phyloP scores from a whole-genome alignment of 2,888 invertebrate species.

The Hypercompe scribonia region DNA sequence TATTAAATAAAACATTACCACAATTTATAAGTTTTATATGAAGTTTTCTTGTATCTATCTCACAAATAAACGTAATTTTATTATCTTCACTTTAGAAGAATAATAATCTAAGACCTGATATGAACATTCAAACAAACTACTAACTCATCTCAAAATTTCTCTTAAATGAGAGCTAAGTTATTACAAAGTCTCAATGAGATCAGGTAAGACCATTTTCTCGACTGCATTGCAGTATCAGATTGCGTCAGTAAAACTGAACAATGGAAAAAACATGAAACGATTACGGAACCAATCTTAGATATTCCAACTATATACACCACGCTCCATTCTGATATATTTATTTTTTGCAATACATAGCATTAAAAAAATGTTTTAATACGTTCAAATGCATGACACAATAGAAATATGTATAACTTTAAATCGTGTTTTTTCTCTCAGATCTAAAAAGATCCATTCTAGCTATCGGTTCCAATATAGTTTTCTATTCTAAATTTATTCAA shows the following conservation, averaged over 20 bases:
- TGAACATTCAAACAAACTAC: not conserved
- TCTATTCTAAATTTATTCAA: not conserved
- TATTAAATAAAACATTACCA: not conserved
- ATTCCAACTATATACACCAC: constrained; percentile 10
- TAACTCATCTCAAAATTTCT: not conserved
- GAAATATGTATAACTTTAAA: not conserved
- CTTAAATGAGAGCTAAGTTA: not conserved
- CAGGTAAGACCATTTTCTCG: constrained; percentile 4
- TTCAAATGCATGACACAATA: not conserved
- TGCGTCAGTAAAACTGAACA: constrained; percentile 9
- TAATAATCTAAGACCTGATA: not conserved
- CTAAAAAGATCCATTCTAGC: no score
- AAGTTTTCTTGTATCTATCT: no score
- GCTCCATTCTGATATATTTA: not conserved
- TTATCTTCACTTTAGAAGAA: not conserved
- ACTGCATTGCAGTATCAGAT: constrained; percentile 11
- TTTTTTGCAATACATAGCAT: not conserved
- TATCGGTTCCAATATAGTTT: no score
- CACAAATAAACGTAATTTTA: no score
- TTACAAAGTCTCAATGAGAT: not conserved
- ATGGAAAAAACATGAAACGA: constrained; percentile 14
- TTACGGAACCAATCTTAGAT: constrained; percentile 10
- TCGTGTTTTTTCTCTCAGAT: no score
- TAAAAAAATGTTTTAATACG: not conserved
- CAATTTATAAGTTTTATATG: not conserved